Base-by-base conservation (phyloP, 2,888 invertebrate species). In the Eupithecia tripunctaria region DNA sequence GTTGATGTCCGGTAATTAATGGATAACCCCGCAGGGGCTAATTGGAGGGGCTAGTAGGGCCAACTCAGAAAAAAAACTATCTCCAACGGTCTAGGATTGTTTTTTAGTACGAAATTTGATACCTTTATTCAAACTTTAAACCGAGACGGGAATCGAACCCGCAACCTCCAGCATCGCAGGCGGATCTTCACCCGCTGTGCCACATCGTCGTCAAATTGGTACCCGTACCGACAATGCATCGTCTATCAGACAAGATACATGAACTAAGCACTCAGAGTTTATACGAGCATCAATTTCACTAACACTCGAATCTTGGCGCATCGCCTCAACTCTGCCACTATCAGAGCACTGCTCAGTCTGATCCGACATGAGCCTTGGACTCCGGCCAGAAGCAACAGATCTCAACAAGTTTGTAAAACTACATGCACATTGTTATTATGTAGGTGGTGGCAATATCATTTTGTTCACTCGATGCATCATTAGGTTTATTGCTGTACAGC, bases 321-420 rank as follows among this genome's bases (percentile, higher is more conserved):
- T 74, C 79, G 80, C 82, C 79, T 76, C 75, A 81, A 78, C 78
- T 77, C 78, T 76, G 81, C 85, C 84, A 89, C 89, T 91, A 91
- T 89, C 88, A 88, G 85, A 86, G 86, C 86, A 84, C 84, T 81
- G 80, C 82, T 81, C 76, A 84, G 82, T 83, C 81, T 85, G 87
- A 90, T 90, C 85, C 79, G 71, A 85, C 86, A 86, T 82, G 83
- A 86, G 82, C 81, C 79, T 91, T 92, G 93, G 92, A 89, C 82
- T 77, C 69, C 72, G 78, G 93, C 93, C 93, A 93, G 86, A 86
- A 74, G 89, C 89, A 91, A 92, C 92, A 92, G 91, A 89, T 91
- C 83, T 84, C 88, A 91, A 90, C 89, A 91, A 88, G 88, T 90
- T 81, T 71, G 67, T 68, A 32, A 71, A 69, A 47, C 12, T 29